A percentile compares a stretch with the other conserved stretches of the same genome.
Conservation (phyloP, 2,797 vertebrate genomes). For the Myripristis murdjan region DNA sequence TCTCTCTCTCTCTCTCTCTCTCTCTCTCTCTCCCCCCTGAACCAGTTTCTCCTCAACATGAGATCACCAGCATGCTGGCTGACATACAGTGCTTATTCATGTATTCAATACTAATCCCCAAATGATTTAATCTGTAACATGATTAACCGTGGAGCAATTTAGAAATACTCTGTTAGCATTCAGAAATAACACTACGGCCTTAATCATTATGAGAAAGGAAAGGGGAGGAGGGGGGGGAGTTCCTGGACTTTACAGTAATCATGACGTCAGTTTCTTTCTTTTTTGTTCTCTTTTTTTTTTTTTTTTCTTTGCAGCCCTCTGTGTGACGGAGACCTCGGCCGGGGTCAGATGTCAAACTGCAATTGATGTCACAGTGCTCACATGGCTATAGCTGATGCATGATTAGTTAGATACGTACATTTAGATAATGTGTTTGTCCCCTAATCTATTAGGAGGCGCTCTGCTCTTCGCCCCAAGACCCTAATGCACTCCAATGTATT, state of each 20-base stretch:
- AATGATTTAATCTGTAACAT: conserved; percentile 77
- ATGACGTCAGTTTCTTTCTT: conserved; percentile 62
- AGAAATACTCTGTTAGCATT: conserved; percentile 78
- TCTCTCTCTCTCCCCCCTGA: conserved; percentile 17
- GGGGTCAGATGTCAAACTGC: conserved; percentile 84
- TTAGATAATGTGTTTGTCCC: conserved; percentile 87
- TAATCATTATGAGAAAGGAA: conserved; percentile 52
- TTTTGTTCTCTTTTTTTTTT: conserved; percentile 1
- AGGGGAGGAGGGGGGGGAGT: background rate
- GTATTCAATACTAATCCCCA: conserved; percentile 75
- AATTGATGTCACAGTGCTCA: conserved; percentile 80
- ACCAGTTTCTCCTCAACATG: conserved; percentile 43
- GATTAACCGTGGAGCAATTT: conserved; percentile 79
- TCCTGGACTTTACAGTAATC: conserved; percentile 37
- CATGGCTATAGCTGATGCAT: conserved; percentile 71
- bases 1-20: too few relatives aligned
- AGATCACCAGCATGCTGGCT: conserved; percentile 41
- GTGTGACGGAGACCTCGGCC: conserved; percentile 61
- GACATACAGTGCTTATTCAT: conserved; percentile 65
- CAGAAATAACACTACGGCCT: conserved; percentile 65
- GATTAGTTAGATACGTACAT: conserved; percentile 87
- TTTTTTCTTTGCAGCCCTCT: conserved; percentile 38
- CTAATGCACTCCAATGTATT: conserved; percentile 89
- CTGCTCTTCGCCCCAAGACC: conserved; percentile 72
- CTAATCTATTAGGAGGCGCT: conserved; percentile 84